These are phyloP conservation scores for Anarsia innoxiella DNA, from an alignment of 2,888 invertebrate genomes.

Conservation along the genomic window DNA sequence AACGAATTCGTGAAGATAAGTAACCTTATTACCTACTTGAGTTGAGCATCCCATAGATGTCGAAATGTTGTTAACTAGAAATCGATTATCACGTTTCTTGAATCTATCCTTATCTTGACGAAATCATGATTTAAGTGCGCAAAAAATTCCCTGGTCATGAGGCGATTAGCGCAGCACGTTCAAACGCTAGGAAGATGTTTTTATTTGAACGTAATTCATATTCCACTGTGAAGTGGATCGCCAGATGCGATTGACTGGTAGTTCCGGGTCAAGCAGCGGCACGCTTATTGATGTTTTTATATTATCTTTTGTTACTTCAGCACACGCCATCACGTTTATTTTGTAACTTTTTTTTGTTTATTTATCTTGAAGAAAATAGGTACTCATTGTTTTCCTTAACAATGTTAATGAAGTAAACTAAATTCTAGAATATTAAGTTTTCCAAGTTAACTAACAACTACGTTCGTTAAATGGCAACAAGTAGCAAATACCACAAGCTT, in stretches of 20 bases:
- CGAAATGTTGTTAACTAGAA: no score
- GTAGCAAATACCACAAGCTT: constrained; percentile 5
- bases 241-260: constrained; percentile 31
- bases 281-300: constrained; percentile 36
- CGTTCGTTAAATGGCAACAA: neutral
- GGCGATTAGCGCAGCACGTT: constrained; percentile 37
- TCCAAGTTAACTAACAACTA: neutral
- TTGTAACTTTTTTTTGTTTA: no score
- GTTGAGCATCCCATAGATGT: no score
- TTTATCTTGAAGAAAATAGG: no score
- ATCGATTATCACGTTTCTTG: constrained; percentile 46
- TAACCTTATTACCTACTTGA: no score
- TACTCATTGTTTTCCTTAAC: no score
- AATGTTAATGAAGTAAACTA: no score
- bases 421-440: no score
- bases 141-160: constrained; percentile 55
- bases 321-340: constrained; percentile 9
- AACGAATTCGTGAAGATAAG: no score
- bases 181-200: constrained; percentile 23
- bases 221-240: constrained; percentile 18
- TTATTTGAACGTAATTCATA: constrained; percentile 16
- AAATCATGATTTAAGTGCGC: constrained; percentile 31
- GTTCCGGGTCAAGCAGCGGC: constrained; percentile 51
- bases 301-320: constrained; percentile 9
- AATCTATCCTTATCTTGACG: constrained; percentile 33